Percentiles rank a stretch among this genome's conserved stretches.
These are phyloP conservation scores for Psittacara wagleri DNA, from an alignment of 2,113 vertebrate species.

Conservation along the genomic window DNA sequence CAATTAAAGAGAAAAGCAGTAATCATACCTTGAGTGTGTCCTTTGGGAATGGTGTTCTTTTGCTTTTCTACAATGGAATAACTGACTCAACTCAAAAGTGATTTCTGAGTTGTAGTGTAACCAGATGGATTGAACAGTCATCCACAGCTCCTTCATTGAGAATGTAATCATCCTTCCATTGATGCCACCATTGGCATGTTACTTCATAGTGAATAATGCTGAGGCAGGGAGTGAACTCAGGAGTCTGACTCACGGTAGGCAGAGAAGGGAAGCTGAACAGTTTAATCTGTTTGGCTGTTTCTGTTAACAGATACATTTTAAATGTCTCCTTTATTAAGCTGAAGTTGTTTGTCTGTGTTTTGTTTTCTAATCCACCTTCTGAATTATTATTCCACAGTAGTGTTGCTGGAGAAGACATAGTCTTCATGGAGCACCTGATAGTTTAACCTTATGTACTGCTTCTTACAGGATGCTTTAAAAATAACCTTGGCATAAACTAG, in stretches of 20 bases:
- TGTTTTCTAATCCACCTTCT: not conserved
- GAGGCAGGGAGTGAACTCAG: not conserved
- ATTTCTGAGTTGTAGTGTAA: not conserved
- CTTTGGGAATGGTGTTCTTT: not conserved
- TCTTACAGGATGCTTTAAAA: not conserved
- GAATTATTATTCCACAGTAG: not conserved
- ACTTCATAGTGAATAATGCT: not conserved
- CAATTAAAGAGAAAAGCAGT: not conserved
- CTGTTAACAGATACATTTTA: not conserved
- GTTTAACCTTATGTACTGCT: slow-evolving; percentile 6
- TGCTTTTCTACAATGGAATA: not conserved
- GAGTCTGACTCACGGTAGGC: not conserved
- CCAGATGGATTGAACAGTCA: not conserved
- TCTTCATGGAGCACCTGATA: not conserved
- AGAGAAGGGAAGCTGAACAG: not conserved
- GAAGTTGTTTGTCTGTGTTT: not conserved
- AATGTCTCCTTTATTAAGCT: not conserved
- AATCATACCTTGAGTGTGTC: not conserved
- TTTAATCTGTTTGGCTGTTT: not conserved
- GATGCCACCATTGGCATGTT: not conserved
- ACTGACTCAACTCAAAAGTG: not conserved
- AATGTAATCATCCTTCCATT: not conserved
- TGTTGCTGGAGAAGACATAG: not conserved
- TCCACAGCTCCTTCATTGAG: not conserved
- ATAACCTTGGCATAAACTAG: not conserved